Evolutionary conservation across 2,797 vertebrate species (phyloP).

Genomic region (Sciurus carolinensis): DNA sequence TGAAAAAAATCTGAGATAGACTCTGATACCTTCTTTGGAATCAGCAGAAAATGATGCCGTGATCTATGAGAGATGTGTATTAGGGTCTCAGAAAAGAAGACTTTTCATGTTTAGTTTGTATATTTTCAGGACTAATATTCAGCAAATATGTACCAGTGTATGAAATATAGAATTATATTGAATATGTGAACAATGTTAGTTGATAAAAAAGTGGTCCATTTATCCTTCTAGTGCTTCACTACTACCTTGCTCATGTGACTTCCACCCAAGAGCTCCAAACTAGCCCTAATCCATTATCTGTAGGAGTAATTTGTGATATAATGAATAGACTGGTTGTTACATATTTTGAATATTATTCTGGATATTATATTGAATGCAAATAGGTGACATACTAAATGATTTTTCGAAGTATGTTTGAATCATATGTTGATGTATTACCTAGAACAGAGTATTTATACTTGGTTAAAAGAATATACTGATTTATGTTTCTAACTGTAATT

Average conservation of each 20-base stretch:
- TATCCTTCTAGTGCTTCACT: background rate
- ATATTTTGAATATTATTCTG: background rate
- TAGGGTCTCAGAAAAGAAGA: background rate
- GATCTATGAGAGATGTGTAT: background rate
- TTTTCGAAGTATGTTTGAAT: conserved; percentile 38
- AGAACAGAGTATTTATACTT: background rate
- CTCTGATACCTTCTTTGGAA: background rate
- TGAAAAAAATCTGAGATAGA: background rate
- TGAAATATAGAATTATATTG: background rate
- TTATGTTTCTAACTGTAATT: background rate
- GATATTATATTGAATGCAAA: background rate
- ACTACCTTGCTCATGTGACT: background rate
- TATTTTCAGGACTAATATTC: background rate
- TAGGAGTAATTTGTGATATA: background rate
- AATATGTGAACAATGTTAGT: background rate
- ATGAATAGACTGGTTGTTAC: background rate
- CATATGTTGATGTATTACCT: background rate
- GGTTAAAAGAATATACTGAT: conserved; percentile 32
- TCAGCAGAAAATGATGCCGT: background rate
- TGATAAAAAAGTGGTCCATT: background rate
- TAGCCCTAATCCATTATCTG: background rate
- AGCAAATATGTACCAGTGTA: background rate
- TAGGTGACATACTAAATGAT: background rate
- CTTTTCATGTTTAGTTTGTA: background rate
- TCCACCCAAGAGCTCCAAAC: background rate